phyloP scores from a whole-genome alignment of 2,888 invertebrate species.

The Vesta saturnalis region DNA sequence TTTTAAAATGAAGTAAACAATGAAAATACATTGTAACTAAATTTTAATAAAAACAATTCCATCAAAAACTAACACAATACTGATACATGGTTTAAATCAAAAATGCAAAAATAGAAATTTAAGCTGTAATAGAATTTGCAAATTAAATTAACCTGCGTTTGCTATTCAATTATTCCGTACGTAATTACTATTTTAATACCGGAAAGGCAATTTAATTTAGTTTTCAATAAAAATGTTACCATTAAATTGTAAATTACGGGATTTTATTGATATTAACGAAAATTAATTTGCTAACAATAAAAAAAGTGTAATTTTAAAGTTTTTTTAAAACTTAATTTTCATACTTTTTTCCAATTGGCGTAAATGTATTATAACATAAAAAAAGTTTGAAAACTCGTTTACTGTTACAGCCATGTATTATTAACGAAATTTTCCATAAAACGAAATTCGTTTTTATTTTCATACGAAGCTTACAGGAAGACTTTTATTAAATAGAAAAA shows the following conservation, averaged over 20 bases:
- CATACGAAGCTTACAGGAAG: too few species aligned
- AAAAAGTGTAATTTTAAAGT: background rate
- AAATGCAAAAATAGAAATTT: background rate
- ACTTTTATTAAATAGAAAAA: too few species aligned
- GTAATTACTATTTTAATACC: constrained; percentile 19
- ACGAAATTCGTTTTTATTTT: background rate
- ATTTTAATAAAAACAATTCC: too few species aligned
- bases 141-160: constrained; percentile 11
- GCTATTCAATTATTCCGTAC: constrained; percentile 3
- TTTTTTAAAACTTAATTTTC: too few species aligned
- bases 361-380: background rate
- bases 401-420: too few species aligned
- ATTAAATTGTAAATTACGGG: background rate
- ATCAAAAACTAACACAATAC: too few species aligned
- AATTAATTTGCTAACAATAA: constrained; percentile 77
- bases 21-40: too few species aligned
- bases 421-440: background rate
- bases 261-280: constrained; percentile 71
- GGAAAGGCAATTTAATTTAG: constrained; percentile 9
- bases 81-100: too few species aligned
- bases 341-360: too few species aligned
- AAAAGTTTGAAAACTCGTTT: background rate
- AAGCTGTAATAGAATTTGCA: background rate
- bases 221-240: background rate
- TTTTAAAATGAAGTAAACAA: too few species aligned